phyloP scores from a whole-genome alignment of 2,113 vertebrate genomes.

The Chamaea fasciata region DNA sequence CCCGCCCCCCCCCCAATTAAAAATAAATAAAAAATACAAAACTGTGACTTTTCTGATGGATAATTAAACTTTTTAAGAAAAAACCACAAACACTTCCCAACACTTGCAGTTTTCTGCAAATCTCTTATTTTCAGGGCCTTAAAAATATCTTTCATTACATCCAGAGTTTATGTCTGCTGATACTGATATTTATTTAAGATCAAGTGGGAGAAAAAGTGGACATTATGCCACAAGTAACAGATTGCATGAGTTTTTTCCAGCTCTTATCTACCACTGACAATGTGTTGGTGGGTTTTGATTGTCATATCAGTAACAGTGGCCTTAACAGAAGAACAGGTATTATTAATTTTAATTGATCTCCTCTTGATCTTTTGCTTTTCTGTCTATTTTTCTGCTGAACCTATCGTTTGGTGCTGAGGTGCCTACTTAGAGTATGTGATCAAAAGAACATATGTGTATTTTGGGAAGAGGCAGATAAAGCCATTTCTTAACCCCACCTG shows the following conservation, averaged over 20 bases:
- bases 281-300: conserved; percentile 22
- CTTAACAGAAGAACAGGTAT: conserved; percentile 28
- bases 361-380: not conserved
- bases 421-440: not conserved
- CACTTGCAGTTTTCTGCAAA: not conserved
- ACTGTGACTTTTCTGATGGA: not conserved
- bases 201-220: conserved; percentile 12
- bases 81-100: accelerated
- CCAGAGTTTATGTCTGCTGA: not conserved
- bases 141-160: not conserved
- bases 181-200: not conserved
- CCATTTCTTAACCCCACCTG: not conserved
- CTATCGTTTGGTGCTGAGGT: not conserved
- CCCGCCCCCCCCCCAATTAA: accelerated
- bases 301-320: not conserved
- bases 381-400: not conserved
- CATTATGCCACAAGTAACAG: not conserved
- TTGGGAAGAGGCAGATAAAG: not conserved
- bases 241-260: conserved; percentile 21
- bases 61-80: not conserved
- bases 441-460: not conserved
- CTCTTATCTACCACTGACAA: conserved; percentile 2
- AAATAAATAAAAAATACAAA: not conserved
- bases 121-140: not conserved
- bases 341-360: not conserved